phyloP scores from a whole-genome alignment of 1,140 invertebrate species.

The Megathymus violae region DNA sequence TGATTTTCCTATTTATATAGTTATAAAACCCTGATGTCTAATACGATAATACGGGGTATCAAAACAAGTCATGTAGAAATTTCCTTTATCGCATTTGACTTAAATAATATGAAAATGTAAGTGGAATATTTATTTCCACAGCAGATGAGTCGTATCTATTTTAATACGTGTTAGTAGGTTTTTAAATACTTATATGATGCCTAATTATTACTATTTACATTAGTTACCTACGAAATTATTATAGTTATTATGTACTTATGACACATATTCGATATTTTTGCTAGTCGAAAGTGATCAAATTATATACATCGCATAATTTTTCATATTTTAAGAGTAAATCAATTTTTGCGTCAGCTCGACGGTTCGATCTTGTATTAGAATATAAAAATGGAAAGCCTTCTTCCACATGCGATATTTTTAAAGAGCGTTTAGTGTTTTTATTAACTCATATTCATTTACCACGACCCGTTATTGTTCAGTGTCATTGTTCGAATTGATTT shows the following conservation, averaged over 20 bases:
- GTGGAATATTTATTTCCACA: neutral
- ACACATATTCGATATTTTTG: slow-evolving; percentile 45
- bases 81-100: neutral
- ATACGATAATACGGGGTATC: too few species aligned
- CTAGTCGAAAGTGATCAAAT: slow-evolving; percentile 34
- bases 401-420: neutral
- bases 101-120: neutral
- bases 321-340: slow-evolving; percentile 16
- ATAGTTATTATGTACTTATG: slow-evolving; percentile 38
- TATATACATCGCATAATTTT: slow-evolving; percentile 10
- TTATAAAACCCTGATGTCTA: too few species aligned
- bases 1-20: too few species aligned
- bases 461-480: too few species aligned
- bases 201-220: slow-evolving; percentile 20
- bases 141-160: neutral
- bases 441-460: too few species aligned
- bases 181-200: slow-evolving; percentile 7
- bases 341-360: slow-evolving; percentile 2
- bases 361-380: slow-evolving; percentile 1
- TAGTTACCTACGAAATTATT: slow-evolving; percentile 29
- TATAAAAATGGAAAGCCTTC: neutral
- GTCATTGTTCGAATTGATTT: too few species aligned
- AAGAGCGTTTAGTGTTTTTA: neutral
- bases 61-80: neutral
- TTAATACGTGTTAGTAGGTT: slow-evolving; percentile 11